Evolutionary conservation across 2,113 vertebrate species (phyloP), one percentile per base, ranked within the genome.

Genomic region (Stomatorhinus ivindoensis): DNA sequence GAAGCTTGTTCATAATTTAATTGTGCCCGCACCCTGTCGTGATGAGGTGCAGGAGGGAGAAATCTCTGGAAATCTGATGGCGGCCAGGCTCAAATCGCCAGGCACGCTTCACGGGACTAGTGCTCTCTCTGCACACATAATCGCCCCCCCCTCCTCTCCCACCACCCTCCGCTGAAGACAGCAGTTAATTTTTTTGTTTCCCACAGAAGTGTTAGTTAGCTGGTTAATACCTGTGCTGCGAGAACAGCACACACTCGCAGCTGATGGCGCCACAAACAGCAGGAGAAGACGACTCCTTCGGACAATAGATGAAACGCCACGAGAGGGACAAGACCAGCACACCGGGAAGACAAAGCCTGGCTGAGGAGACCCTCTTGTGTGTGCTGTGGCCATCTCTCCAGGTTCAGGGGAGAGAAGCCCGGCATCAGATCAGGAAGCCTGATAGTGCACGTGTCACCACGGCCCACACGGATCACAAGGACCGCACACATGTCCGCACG

Each of bases 401-500:
- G 31, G 17, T 50, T 17, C 44, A 53, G 3, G 21, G 47, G n/a
- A 69, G 48, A 90, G 50, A 82, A 88, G 82, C 47, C 31, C 46
- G 31, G 47, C 27, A 42, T 90, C 87, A 53, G 24, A 87, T 90
- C 19, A 24, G 73, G 86, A 80, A 55, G 47, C 86, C 35, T 17
- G 80, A 44, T 88, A 76, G 46, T 61, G 51, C 17, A 48, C 88
- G 76, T 87, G 53, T 87, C 89, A 80, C 44, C 27, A 55, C 21
- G 35, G 89, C 48, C 85, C 76, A 27, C 69, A 17, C 35, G 46
- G 65, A 51, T 89, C 58, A 53, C 58, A 89, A 55, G 24, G 85
- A 87, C 91, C 91, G 89, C 88, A 21, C 92, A 91, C 89, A 44
- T 85, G 39, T 61, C 3, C 89, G 50, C 89, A 65, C 89, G 90